phyloP scores from a whole-genome alignment of 2,888 invertebrate genomes.

The Pristionchus fissidentatus region DNA sequence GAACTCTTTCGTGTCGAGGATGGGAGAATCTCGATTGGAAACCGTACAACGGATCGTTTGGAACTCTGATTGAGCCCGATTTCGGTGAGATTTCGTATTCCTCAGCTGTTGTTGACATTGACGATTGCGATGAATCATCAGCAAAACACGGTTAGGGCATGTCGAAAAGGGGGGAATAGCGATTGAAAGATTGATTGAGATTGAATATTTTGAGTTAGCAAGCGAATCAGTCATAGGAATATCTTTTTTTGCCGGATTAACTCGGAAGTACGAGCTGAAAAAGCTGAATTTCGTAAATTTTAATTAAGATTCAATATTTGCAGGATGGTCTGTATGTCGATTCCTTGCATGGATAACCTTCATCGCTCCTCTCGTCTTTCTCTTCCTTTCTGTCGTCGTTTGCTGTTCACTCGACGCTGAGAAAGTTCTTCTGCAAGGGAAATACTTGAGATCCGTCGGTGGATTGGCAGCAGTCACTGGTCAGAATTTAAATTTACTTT shows the following conservation, averaged over 20 bases:
- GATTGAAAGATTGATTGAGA: no score
- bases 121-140: no score
- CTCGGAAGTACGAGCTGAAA: no score
- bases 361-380: conserved; percentile 22
- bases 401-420: conserved; percentile 42
- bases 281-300: no score
- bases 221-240: no score
- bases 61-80: conserved; percentile 25
- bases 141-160: no score
- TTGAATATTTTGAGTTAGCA: no score
- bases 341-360: conserved; percentile 18
- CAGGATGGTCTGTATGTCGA: conserved; percentile 22
- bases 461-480: not conserved
- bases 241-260: no score
- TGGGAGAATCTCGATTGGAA: not conserved
- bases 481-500: no score
- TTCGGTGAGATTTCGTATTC: conserved; percentile 11
- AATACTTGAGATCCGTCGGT: not conserved
- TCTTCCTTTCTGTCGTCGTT: conserved; percentile 28
- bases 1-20: not conserved
- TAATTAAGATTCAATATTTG: no score
- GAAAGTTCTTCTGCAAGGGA: conserved; percentile 25
- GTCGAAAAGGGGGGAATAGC: no score
- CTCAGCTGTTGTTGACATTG: not conserved
- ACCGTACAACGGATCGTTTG: conserved; percentile 9